phyloP scores from a whole-genome alignment of 2,113 vertebrate genomes.

The Mus spicilegus region DNA sequence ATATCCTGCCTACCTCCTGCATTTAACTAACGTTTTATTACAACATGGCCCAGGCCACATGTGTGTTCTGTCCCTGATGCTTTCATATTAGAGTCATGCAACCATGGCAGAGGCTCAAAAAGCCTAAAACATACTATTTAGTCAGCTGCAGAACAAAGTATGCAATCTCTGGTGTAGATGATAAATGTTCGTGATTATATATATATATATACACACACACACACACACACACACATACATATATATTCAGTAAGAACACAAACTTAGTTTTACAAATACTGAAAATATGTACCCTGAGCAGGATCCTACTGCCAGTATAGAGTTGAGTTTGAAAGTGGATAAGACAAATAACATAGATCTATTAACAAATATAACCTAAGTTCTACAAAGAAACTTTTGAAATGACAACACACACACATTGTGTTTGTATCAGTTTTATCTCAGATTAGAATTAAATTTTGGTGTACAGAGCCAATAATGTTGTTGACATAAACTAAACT shows the following conservation, averaged over 20 bases:
- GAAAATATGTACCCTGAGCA: neutral
- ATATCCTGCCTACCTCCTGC: neutral
- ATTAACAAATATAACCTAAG: neutral
- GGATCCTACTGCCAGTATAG: too few relatives aligned
- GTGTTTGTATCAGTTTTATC: neutral
- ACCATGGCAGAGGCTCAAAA: neutral
- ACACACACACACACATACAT: too few relatives aligned
- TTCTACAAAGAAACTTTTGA: neutral
- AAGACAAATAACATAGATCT: too few relatives aligned
- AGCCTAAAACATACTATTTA: neutral
- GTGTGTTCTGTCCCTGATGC: neutral
- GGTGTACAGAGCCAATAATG: neutral
- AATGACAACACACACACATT: neutral
- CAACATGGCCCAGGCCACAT: neutral
- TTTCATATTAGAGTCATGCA: neutral
- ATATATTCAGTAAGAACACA: neutral
- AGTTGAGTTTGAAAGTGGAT: neutral
- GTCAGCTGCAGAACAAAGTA: neutral
- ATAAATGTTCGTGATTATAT: too few relatives aligned
- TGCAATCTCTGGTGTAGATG: neutral
- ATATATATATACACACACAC: too few relatives aligned
- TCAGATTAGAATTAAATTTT: neutral
- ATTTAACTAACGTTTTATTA: neutral
- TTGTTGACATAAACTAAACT: neutral
- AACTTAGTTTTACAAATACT: neutral